Percentiles rank a stretch among this genome's conserved stretches.
These are phyloP conservation scores for Odocoileus hemionus DNA, from an alignment of 2,113 vertebrate species.

Conservation along the genomic window DNA sequence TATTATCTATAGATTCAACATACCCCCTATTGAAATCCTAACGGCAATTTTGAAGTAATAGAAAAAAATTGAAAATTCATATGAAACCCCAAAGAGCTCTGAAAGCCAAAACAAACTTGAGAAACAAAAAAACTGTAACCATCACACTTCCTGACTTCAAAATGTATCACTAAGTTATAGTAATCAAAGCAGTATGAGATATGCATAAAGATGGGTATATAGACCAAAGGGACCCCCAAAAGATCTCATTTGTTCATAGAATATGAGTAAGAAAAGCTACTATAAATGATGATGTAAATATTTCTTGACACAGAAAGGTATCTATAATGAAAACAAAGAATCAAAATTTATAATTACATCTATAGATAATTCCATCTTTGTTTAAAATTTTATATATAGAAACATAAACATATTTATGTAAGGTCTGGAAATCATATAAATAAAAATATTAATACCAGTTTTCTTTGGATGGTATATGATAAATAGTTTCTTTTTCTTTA, in stretches of 20 bases:
- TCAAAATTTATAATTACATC: not conserved
- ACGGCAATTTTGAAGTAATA: not conserved
- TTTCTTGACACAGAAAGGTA: not conserved
- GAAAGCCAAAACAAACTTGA: not conserved
- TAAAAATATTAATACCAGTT: not conserved
- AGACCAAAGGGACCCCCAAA: not conserved
- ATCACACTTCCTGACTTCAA: not conserved
- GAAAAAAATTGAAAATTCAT: not conserved
- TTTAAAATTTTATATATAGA: not conserved
- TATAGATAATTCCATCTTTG: not conserved
- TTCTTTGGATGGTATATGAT: not conserved
- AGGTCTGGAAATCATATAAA: not conserved
- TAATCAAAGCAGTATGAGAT: not conserved
- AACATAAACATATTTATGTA: not conserved
- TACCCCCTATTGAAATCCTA: not conserved
- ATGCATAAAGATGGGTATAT: not conserved
- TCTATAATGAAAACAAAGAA: not conserved
- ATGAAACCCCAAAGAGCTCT: not conserved
- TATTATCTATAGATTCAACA: not conserved
- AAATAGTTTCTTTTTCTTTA: not conserved
- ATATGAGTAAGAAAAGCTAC: not conserved
- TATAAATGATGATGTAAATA: not conserved
- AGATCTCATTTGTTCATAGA: not conserved
- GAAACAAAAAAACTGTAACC: not conserved
- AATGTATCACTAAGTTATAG: not conserved